A percentile compares a stretch with the other conserved stretches of the same genome.
These are phyloP conservation scores for Phymorhynchus buccinoides DNA, from an alignment of 1,140 invertebrate species.

Conservation along the genomic window DNA sequence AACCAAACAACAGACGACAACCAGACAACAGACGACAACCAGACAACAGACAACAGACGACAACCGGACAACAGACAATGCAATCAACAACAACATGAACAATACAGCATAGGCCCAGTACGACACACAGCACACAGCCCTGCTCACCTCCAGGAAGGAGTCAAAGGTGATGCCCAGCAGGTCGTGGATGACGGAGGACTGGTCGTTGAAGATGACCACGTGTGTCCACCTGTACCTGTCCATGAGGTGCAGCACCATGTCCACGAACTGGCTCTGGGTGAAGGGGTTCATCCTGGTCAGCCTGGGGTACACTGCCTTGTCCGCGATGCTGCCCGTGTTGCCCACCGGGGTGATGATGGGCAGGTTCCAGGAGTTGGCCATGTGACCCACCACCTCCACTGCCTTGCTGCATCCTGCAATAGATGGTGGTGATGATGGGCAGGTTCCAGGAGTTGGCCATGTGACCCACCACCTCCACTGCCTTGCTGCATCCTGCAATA, in stretches of 20 bases:
- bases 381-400: slow-evolving; percentile 47
- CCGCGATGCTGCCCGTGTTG: slow-evolving; percentile 45
- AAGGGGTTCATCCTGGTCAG: slow-evolving; percentile 43
- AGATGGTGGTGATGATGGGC: not conserved
- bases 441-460: not conserved
- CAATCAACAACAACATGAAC: not conserved
- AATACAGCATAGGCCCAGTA: not conserved
- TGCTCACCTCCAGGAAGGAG: slow-evolving; percentile 12
- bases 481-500: no score
- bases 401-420: slow-evolving; percentile 51
- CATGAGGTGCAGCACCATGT: slow-evolving; percentile 37
- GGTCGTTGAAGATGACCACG: slow-evolving; percentile 44
- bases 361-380: slow-evolving; percentile 55
- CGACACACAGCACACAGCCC: not conserved
- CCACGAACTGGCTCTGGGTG: slow-evolving; percentile 40
- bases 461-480: no score
- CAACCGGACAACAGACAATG: not conserved
- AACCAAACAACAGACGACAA: no score
- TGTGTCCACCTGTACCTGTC: slow-evolving; percentile 39
- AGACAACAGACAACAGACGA: not conserved
- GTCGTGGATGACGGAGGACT: slow-evolving; percentile 20
- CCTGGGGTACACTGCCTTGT: slow-evolving; percentile 49
- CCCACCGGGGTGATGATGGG: slow-evolving; percentile 54
- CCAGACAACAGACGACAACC: no score
- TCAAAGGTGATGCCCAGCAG: slow-evolving; percentile 29